Conservation (phyloP, 1,140 invertebrate species). For the Wasmannia auropunctata region DNA sequence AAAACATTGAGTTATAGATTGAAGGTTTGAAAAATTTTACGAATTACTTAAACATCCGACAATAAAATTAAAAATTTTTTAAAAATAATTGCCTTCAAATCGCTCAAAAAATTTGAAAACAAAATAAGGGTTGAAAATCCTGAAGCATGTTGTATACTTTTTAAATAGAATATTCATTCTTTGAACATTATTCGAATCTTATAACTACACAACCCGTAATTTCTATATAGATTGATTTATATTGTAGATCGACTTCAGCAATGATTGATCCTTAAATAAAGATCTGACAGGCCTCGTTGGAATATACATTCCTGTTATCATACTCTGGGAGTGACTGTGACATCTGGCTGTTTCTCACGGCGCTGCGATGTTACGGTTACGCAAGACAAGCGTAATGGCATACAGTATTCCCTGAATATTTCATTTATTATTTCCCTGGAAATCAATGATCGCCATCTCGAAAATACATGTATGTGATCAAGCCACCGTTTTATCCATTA, state of each 20-base stretch:
- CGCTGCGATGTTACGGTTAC: constrained; percentile 59
- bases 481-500: constrained; percentile 5
- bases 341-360: constrained; percentile 71
- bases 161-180: background rate
- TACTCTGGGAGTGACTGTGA: constrained; percentile 50
- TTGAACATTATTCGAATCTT: background rate
- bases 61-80: background rate
- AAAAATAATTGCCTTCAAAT: background rate
- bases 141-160: background rate
- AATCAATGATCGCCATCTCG: constrained; percentile 71
- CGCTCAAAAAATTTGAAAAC: background rate
- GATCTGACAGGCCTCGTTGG: constrained; percentile 48
- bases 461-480: constrained; percentile 25
- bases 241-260: background rate
- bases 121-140: background rate
- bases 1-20: background rate
- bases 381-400: constrained; percentile 66
- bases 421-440: constrained; percentile 70
- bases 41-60: background rate
- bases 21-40: background rate
- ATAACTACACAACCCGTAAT: background rate
- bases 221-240: no score
- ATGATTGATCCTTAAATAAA: constrained; percentile 42
- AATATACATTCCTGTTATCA: constrained; percentile 38
- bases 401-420: constrained; percentile 63